phyloP scores from a whole-genome alignment of 1,140 invertebrate genomes.

The Pseudomyrmex gracilis region DNA sequence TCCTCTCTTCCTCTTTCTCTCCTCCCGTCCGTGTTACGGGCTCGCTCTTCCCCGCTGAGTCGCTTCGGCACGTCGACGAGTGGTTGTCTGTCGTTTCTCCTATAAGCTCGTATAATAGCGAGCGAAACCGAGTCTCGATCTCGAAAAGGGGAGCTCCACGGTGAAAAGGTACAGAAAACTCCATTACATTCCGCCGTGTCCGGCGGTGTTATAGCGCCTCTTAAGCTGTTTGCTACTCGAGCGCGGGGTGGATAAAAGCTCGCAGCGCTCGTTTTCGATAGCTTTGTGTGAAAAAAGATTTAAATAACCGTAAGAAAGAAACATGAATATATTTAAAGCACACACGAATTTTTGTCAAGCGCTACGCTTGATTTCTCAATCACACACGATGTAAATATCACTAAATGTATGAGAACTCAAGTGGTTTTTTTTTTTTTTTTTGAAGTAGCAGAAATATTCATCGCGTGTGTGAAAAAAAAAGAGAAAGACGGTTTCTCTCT shows the following conservation, averaged over 20 bases:
- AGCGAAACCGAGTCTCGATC: conserved; percentile 41
- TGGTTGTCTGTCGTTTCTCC: not conserved
- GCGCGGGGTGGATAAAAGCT: not conserved
- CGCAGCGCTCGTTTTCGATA: not conserved
- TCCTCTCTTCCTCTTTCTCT: not conserved
- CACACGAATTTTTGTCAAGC: no score
- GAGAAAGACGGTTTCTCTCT: not conserved
- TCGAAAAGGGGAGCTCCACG: conserved; percentile 25
- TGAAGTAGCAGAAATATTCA: not conserved
- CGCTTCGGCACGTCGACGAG: conserved; percentile 9
- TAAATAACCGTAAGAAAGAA: not conserved
- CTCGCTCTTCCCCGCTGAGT: not conserved
- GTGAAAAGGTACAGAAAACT: conserved; percentile 17
- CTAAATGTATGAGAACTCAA: not conserved
- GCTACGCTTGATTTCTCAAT: not conserved
- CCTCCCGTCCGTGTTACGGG: not conserved
- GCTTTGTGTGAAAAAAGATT: not conserved
- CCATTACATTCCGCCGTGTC: conserved; percentile 16
- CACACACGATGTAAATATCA: not conserved
- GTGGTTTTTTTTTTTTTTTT: not conserved
- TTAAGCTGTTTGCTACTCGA: conserved; percentile 9
- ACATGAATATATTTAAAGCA: no score
- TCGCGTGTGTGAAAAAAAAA: not conserved
- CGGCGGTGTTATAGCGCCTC: conserved; percentile 1
- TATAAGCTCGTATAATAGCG: conserved; percentile 46